Conservation (phyloP, 2,113 vertebrate species). For the Anoplopoma fimbria region DNA sequence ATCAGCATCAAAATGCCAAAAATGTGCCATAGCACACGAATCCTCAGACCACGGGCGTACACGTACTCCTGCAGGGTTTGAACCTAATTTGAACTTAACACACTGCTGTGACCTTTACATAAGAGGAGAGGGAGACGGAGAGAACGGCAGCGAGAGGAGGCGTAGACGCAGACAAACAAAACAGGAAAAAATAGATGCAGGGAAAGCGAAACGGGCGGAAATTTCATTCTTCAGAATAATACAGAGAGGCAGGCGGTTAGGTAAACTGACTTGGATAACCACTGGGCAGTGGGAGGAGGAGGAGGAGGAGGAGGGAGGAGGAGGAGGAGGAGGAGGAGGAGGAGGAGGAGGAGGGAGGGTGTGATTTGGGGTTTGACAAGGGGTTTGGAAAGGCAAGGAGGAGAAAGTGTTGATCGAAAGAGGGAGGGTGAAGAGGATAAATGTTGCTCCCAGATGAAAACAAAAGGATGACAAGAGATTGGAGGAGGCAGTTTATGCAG, state of each 20-base stretch:
- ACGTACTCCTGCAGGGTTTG: constrained; percentile 37
- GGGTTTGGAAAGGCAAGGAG: constrained; percentile 8
- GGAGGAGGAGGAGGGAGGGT: background rate
- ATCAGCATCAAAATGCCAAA: background rate
- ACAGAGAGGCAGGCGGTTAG: constrained; percentile 47
- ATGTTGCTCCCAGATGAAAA: constrained; percentile 62
- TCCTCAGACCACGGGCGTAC: background rate
- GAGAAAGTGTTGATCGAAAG: constrained; percentile 37
- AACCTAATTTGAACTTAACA: constrained; percentile 70
- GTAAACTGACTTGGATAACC: constrained; percentile 46
- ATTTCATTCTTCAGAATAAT: constrained; percentile 42
- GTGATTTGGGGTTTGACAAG: background rate
- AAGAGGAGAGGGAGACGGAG: constrained; percentile 11
- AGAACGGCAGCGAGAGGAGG: constrained; percentile 3
- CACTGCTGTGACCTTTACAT: constrained; percentile 64
- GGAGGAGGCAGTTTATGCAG: constrained; percentile 52
- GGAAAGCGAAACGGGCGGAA: constrained; percentile 21
- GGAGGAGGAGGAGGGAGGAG: background rate
- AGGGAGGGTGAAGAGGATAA: constrained; percentile 53
- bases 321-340: background rate
- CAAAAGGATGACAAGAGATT: constrained; percentile 46
- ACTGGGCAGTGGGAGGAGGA: constrained; percentile 9
- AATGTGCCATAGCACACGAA: background rate
- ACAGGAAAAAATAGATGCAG: constrained; percentile 1
- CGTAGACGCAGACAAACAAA: constrained; percentile 1